phyloP scores from a whole-genome alignment of 2,888 invertebrate species.

The Diplolepis rosae region DNA sequence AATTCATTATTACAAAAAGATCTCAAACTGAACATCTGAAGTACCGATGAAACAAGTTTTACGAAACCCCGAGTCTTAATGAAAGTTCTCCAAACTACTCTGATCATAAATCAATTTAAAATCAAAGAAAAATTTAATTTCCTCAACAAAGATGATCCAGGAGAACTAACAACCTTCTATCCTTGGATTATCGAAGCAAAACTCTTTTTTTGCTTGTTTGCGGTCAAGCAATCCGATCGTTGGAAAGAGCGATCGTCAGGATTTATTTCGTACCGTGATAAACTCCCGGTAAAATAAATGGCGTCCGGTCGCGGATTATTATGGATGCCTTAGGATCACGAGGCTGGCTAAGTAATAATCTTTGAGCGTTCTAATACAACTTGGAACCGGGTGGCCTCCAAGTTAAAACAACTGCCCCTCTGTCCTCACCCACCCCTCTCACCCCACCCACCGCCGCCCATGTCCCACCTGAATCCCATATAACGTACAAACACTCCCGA shows the following conservation, averaged over 20 bases:
- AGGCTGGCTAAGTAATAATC: slow-evolving; percentile 70
- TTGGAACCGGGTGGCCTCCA: slow-evolving; percentile 67
- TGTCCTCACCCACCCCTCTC: slow-evolving; percentile 2
- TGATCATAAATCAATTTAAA: no score
- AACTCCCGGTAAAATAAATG: slow-evolving; percentile 41
- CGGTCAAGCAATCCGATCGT: slow-evolving; percentile 14
- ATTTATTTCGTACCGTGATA: slow-evolving; percentile 50
- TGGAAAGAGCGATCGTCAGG: slow-evolving; percentile 40
- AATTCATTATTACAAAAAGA: no score
- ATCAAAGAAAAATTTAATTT: no score
- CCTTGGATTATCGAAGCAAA: slow-evolving; percentile 1
- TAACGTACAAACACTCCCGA: slow-evolving; percentile 50
- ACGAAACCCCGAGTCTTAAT: no score
- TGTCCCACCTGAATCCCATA: slow-evolving; percentile 45
- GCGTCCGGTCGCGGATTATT: slow-evolving; percentile 60
- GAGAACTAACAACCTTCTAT: not conserved
- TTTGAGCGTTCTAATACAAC: slow-evolving; percentile 69
- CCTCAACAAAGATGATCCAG: not conserved
- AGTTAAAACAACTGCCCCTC: slow-evolving; percentile 56
- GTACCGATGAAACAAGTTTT: no score
- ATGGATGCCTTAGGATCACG: slow-evolving; percentile 70
- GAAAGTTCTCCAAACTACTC: no score
- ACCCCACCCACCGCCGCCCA: slow-evolving; percentile 31
- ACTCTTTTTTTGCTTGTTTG: slow-evolving; percentile 35
- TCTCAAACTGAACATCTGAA: no score